These are phyloP conservation scores for Sterrhoptilus dennistouni DNA, from an alignment of 2,113 vertebrate genomes.

Conservation along the genomic window DNA sequence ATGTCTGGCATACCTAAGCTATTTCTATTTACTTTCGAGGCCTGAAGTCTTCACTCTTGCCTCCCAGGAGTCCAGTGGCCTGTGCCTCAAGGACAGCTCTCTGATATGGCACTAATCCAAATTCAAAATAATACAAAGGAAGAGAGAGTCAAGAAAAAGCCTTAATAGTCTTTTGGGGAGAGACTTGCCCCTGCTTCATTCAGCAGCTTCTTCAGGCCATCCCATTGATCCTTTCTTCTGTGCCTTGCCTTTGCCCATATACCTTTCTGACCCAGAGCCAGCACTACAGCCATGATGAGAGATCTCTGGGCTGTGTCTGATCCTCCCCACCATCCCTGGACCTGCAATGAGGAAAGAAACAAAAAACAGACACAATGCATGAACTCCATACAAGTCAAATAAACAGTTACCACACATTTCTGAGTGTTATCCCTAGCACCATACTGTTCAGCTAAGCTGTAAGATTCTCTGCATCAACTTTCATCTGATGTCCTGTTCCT, in stretches of 20 bases:
- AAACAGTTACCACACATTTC: neutral
- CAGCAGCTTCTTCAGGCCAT: neutral
- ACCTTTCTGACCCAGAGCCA: neutral
- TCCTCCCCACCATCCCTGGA: fast-evolving
- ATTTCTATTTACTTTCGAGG: neutral
- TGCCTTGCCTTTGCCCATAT: neutral
- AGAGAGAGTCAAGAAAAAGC: neutral
- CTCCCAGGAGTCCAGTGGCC: neutral
- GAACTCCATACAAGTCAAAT: neutral
- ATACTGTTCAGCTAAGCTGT: neutral
- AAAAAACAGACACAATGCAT: neutral
- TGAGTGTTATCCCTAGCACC: neutral
- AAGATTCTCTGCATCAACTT: neutral
- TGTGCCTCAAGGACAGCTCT: no score
- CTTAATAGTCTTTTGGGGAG: neutral
- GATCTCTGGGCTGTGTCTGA: neutral
- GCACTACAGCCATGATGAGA: fast-evolving
- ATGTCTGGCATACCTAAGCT: neutral
- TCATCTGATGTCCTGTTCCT: neutral
- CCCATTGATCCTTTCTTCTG: neutral
- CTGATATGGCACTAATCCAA: neutral
- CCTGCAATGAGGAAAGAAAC: neutral
- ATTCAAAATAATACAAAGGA: neutral
- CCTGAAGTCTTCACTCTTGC: neutral
- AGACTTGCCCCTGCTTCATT: neutral